These are phyloP conservation scores for Onchidella celtica DNA, from an alignment of 2,888 invertebrate genomes.

Conservation along the genomic window DNA sequence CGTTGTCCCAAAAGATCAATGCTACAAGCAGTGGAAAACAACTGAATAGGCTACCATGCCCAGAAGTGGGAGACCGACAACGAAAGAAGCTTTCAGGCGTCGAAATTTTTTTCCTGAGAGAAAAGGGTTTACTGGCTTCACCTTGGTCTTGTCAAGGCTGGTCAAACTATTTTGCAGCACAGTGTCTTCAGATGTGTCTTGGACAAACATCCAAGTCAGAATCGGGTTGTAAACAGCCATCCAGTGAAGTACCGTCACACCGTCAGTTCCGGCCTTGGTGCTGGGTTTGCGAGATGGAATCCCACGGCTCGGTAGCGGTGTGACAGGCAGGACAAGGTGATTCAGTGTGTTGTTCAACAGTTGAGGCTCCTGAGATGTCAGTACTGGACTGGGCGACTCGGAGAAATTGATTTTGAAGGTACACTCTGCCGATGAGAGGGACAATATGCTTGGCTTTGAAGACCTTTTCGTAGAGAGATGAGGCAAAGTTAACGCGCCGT, in stretches of 20 bases:
- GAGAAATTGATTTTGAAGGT: too few species aligned
- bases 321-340: neutral
- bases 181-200: neutral
- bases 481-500: too few species aligned
- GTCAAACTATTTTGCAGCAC: neutral
- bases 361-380: too few species aligned
- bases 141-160: neutral
- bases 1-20: neutral
- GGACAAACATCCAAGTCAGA: neutral
- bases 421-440: too few species aligned
- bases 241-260: neutral
- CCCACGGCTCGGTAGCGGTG: neutral
- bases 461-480: too few species aligned
- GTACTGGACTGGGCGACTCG: too few species aligned
- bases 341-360: neutral
- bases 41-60: neutral
- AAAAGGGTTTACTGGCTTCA: neutral
- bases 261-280: neutral
- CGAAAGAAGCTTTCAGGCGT: neutral
- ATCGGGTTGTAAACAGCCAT: neutral
- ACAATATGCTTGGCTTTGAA: too few species aligned
- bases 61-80: neutral
- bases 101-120: neutral
- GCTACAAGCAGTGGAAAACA: neutral
- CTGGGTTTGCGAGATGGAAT: neutral